These are phyloP conservation scores for Pomacea canaliculata DNA, from an alignment of 2,888 invertebrate species.

Conservation along the genomic window DNA sequence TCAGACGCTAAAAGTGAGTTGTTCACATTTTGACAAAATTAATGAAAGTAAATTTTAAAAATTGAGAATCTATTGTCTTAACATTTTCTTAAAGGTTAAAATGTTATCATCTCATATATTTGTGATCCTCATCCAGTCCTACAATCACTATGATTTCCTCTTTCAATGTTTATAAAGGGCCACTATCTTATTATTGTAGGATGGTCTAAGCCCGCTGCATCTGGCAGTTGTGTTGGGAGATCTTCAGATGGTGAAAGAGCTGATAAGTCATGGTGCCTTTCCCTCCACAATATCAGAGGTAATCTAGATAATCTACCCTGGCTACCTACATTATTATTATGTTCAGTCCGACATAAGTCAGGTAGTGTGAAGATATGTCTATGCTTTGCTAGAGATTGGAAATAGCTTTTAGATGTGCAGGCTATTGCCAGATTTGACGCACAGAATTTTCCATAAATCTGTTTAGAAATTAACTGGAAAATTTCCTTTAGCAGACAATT, in stretches of 20 bases:
- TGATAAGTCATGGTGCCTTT: constrained; percentile 24
- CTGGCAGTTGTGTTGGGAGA: constrained; percentile 20
- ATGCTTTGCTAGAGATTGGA: too few relatives aligned
- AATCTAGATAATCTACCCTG: neutral
- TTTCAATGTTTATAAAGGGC: too few relatives aligned
- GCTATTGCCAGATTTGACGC: too few relatives aligned
- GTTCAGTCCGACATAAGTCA: too few relatives aligned
- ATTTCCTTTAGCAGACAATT: too few relatives aligned
- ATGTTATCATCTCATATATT: neutral
- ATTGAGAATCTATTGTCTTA: neutral
- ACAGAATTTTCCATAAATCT: too few relatives aligned
- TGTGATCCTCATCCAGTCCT: neutral
- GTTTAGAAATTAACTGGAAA: too few relatives aligned
- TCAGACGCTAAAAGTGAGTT: constrained; percentile 19
- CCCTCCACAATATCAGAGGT: constrained; percentile 21
- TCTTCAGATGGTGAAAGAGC: constrained; percentile 25
- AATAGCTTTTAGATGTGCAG: too few relatives aligned
- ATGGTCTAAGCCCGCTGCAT: constrained; percentile 21
- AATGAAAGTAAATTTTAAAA: neutral
- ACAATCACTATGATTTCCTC: too few relatives aligned
- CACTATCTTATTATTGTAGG: constrained; percentile 1
- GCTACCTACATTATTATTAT: too few relatives aligned
- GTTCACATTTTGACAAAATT: neutral
- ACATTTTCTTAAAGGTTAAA: too few relatives aligned
- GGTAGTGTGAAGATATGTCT: too few relatives aligned